Conservation (phyloP, 2,888 invertebrate species). For the Caenorhabditis sinica region DNA sequence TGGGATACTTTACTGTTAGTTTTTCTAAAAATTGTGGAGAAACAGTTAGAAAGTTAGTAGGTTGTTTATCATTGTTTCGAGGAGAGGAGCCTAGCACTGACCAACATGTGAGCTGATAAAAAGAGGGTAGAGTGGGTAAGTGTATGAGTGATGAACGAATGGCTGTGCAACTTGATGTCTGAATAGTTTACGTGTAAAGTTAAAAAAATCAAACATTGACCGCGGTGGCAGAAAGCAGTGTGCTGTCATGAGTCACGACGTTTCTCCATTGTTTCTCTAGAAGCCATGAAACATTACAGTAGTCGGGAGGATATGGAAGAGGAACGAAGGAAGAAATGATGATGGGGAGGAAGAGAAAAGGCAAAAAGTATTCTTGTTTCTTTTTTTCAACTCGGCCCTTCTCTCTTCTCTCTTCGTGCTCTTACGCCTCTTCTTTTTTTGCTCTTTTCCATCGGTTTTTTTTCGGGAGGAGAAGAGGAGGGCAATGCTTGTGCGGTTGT, state of each 20-base stretch:
- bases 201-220: constrained; percentile 25
- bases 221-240: constrained; percentile 22
- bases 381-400: constrained; percentile 15
- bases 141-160: neutral
- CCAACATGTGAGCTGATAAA: neutral
- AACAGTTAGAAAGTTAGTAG: neutral
- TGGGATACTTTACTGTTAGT: too few species aligned
- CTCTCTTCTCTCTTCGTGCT: constrained; percentile 9
- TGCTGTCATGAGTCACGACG: constrained; percentile 16
- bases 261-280: constrained; percentile 14
- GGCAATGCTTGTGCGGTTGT: constrained; percentile 16
- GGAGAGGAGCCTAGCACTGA: neutral
- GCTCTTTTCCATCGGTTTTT: constrained; percentile 29
- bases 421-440: constrained; percentile 10
- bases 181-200: constrained; percentile 30
- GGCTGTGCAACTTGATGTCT: constrained; percentile 8
- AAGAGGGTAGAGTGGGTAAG: neutral
- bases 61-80: constrained; percentile 13
- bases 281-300: constrained; percentile 5
- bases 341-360: neutral
- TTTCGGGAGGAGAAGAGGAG: constrained; percentile 8
- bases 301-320: neutral
- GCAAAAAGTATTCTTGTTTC: constrained; percentile 33
- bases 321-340: constrained; percentile 5
- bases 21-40: neutral